Base-by-base conservation (phyloP, 35 echinoderm and acorn worm genomes). In the Diadema setosum region DNA sequence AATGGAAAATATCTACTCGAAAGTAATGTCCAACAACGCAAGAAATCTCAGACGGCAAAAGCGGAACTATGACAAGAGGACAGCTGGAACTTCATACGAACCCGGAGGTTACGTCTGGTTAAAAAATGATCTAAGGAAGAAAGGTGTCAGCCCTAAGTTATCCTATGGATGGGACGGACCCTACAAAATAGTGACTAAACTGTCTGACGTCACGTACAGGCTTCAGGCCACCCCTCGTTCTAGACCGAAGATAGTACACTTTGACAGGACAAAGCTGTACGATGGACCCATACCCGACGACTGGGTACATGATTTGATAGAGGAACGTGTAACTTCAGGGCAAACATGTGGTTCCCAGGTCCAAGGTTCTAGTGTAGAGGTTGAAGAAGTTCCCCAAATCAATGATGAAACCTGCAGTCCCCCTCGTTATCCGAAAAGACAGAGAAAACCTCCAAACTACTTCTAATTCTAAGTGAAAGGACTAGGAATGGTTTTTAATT, bases 121-220 rank as follows among this genome's bases (percentile, higher is more conserved):
- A 18, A 35, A 84, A 42, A 67, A 90, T 27, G 45, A 83, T 17
- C 27, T 61, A 49, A 58, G 58, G 74, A 84, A 84, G 14, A 83
- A 83, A 84, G 88, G 87, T 30, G 33, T 70, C 29, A 85, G 49
- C 17, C 80, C 88, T 0, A 90, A 90, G 43, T 46, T 90, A 18
- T 34, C 37, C 25, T 67, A 24, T 42, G 40, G 48, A 49, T 90
- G 80, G 88, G 57, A 60, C 48, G 87, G 81, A 39, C 88, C 88
- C 14, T 81, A 67, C 33, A 39, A 73, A 29, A 81, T 90, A 17
- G 50, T 42, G 43, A 44, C 52, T 21, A 44, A 65, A 42, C 12
- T 90, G 3, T 65, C 58, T 18, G 88, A 90, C 49, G 80, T 90
- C 41, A 84, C 60, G 18, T 84, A 67, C 59, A 83, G 81, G 41